Evolutionary conservation across 2,113 vertebrate genomes (phyloP), one percentile per base, ranked within the genome.

Genomic region (Cyprinodon tularosa): DNA sequence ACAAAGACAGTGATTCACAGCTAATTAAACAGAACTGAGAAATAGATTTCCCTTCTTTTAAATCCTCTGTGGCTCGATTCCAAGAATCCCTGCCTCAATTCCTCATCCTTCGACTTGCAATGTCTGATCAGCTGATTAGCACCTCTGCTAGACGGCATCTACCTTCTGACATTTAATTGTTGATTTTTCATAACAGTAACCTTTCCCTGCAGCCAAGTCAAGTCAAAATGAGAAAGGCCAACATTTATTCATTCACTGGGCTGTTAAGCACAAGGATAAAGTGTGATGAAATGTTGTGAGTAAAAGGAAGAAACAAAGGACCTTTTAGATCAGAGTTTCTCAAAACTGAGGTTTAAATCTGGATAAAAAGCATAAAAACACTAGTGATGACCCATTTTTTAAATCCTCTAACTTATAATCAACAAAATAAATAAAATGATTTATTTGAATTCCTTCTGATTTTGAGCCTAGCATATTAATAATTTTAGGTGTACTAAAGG

Each of bases 111-210:
- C 68, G 64, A 60, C 74, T 66, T 66, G 50, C 76, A 44, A 48
- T 71, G 72, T 73, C 64, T 74, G 67, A 83, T 72, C 64, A 73
- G 59, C 66, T 72, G 68, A 81, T 88, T 82, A 89, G 81, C 63
- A 67, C 72, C 83, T 47, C 10, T 40, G 63, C 65, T 50, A 50
- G 66, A 74, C 53, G 78, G 66, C 47, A 62, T 63, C 68, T 6
- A 69, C 59, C 42, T 3, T 47, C 79, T 90, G 90, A 79, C 86
- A 88, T 91, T 89, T 86, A 80, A 66, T 65, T 37, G 20, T 62
- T 2, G 74, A 67, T 76, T 71, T 78, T 77, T 61, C 77, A 70
- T 66, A 82, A 80, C 74, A 80, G 60, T 78, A 90, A 90, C 85
- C 86, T 92, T 90, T 91, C 74, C 69, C 77, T 62, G 62, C 13